These are phyloP conservation scores for Mixornis gularis DNA, from an alignment of 2,113 vertebrate genomes.

Conservation along the genomic window DNA sequence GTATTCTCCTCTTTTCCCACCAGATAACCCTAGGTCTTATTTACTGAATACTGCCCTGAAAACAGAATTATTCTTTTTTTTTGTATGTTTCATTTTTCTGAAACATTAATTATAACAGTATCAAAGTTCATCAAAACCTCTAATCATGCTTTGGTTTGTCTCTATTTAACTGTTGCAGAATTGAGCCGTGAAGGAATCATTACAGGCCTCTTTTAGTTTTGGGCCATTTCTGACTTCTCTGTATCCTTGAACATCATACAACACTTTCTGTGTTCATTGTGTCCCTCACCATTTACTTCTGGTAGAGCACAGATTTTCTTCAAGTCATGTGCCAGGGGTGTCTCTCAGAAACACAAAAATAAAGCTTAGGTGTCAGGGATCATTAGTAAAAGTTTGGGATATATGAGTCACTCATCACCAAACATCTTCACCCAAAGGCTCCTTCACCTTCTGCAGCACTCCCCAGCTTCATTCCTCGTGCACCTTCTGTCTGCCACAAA, in stretches of 20 bases:
- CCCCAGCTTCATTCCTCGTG: neutral
- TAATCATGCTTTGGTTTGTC: neutral
- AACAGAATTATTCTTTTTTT: neutral
- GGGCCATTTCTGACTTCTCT: neutral
- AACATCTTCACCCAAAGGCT: neutral
- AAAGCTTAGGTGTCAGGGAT: neutral
- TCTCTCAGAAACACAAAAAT: neutral
- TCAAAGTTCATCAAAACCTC: neutral
- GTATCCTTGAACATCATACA: neutral
- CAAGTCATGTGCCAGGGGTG: neutral
- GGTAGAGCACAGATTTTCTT: neutral
- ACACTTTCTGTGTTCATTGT: neutral
- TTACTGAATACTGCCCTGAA: neutral
- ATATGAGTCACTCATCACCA: neutral
- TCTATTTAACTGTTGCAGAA: neutral
- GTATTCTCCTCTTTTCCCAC: neutral
- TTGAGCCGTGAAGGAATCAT: neutral
- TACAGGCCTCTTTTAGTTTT: neutral
- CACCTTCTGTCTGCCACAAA: neutral
- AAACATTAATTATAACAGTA: neutral
- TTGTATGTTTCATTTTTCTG: neutral
- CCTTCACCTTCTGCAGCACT: neutral
- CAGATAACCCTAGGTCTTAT: neutral
- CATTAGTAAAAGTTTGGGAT: neutral
- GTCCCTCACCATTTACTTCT: neutral